Evolutionary conservation across 2,888 invertebrate genomes (phyloP), one percentile per base, ranked within the genome.

Genomic region (Synergus umbraculus): DNA sequence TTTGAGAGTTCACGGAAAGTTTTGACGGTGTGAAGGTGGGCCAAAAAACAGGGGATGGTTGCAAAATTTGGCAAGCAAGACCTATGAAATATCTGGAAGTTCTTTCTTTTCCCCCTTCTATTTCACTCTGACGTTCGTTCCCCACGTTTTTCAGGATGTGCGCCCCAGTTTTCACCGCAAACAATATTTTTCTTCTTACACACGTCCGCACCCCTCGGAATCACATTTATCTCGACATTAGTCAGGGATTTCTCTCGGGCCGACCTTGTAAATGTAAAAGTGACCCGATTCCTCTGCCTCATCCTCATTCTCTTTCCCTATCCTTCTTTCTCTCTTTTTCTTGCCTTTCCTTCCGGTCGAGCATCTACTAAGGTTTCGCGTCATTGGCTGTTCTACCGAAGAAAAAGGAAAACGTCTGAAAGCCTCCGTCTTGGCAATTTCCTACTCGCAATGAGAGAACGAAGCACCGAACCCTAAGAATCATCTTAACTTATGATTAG

Each of bases 151-250:
- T 76, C 80, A 76, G 83, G 81, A 83, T 82, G 80, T 80, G 83
- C 84, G 86, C 83, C 84, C 87, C 84, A 88, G 86, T 88, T 88
- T 88, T 85, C 84, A 83, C 83, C 76, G 85, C 86, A 86, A 87
- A 86, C 87, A 88, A 87, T 88, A 88, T 89, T 89, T 88, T 88
- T 85, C 87, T 84, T 80, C 84, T 83, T 76, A 60, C 77, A 63
- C 66, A 77, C 76, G 49, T 58, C 79, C 54, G 82, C 83, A 65
- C 78, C 82, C 78, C 79, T 84, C 85, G 83, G 87, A 89, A 88
- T 87, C 86, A 83, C 87, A 87, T 89, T 88, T 87, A 86, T 89
- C 87, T 86, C 84, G 84, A 87, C 87, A 86, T 88, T 88, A 88
- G 86, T 85, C 85, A 84, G 83, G 81, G 80, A 79, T 84, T 85